Conservation (phyloP, 2,113 vertebrate genomes). For the Myrmecophaga tridactyla region DNA sequence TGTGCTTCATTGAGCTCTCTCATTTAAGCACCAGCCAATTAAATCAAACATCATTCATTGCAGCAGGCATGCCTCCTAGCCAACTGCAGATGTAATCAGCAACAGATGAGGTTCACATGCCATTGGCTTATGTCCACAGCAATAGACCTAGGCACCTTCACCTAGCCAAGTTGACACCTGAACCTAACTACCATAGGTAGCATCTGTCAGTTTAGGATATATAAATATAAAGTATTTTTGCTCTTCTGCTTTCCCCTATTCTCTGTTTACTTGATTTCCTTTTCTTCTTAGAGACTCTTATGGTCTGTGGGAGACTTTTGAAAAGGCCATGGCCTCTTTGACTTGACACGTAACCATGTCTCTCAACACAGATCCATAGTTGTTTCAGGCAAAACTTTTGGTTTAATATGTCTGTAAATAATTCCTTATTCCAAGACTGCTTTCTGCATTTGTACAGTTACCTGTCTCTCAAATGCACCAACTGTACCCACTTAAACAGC, state of each 20-base stretch:
- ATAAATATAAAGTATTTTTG: not conserved
- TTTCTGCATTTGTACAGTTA: not conserved
- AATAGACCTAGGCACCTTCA: too few species aligned
- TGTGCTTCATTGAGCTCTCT: too few species aligned
- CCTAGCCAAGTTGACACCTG: too few species aligned
- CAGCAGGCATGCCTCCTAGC: too few species aligned
- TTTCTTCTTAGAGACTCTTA: not conserved
- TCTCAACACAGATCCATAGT: not conserved
- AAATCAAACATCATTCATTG: too few species aligned
- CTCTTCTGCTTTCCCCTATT: not conserved
- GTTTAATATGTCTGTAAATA: not conserved
- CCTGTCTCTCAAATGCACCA: not conserved
- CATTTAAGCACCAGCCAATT: too few species aligned
- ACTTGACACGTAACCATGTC: not conserved
- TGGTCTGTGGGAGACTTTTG: not conserved
- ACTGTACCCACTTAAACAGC: not conserved
- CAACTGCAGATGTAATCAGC: too few species aligned
- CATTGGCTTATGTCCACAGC: too few species aligned
- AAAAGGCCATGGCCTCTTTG: conserved; percentile 1
- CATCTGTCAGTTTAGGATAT: not conserved
- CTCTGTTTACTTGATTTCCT: not conserved
- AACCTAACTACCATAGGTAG: too few species aligned
- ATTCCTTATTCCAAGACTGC: not conserved
- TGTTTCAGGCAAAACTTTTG: not conserved
- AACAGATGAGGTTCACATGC: too few species aligned